Base-by-base conservation (phyloP, 2,113 vertebrate species). In the Carassius gibelio region DNA sequence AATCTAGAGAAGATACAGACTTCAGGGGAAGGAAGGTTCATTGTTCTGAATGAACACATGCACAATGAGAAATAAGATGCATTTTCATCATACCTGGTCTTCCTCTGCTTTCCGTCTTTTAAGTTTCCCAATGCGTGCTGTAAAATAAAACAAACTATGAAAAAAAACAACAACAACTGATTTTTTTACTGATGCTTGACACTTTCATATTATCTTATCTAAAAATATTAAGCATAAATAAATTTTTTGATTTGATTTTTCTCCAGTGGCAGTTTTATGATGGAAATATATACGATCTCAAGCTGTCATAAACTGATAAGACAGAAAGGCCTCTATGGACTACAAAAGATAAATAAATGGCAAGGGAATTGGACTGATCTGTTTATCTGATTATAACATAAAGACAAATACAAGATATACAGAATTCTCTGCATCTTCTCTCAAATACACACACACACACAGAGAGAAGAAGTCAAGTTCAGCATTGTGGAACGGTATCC, bases 71-170 rank as follows among this genome's bases (percentile, higher is more conserved):
- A 78, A 78, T 68, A 10, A 81, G 8, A 5, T 82, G 64, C 13
- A 38, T 52, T 38, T 21, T 45, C 62, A 68, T 81, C 66, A 82
- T 96, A 96, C 96, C 96, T 96, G 96, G 91, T 95, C 95, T 94
- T 97, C 96, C 88, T 97, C 96, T 92, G 95, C 94, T 94, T 97
- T 96, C 94, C 95, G 95, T 88, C 96, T 94, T 94, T 97, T 97
- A 94, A 96, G 95, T 94, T 96, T 97, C 88, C 96, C 96, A 93
- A 97, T 96, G 91, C 96, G 96, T 93, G 96, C 96, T 96, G 93
- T 92, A n/a, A 80, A 79, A 68, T 30, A 66, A 76, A 78, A 6
- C 50, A 23, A 64, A 52, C 50, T 17, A 55, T 17, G 4, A 30
- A 38, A 3, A 50, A 14, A 82, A 76, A 14, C 0, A 4, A 38